Evolutionary conservation across 53 echinoderm and acorn worm species (phyloP).

Genomic region (Paracentrotus lividus): DNA sequence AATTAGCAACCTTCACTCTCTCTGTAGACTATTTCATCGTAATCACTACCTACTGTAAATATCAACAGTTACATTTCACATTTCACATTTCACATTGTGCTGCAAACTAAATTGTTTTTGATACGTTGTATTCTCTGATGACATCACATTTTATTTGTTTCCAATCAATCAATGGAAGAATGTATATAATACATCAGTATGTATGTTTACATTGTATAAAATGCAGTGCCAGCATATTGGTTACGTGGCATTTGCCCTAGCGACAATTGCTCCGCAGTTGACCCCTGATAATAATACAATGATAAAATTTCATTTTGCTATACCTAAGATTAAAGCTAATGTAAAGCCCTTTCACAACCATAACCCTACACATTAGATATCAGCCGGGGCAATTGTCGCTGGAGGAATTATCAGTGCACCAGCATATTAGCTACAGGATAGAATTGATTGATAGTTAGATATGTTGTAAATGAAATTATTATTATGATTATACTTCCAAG

Average conservation of each 20-base stretch:
- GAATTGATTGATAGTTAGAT: no score
- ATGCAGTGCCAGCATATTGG: not conserved
- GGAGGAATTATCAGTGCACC: no score
- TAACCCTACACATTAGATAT: no score
- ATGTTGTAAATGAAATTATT: no score
- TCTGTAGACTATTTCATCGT: not conserved
- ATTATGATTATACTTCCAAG: no score
- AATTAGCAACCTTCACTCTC: no score
- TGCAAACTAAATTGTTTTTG: not conserved
- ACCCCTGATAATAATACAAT: not conserved
- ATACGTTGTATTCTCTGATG: not conserved
- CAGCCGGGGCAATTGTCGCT: no score
- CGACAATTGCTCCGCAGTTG: no score
- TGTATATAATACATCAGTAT: not conserved
- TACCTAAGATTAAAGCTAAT: no score
- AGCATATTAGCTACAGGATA: no score
- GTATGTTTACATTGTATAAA: not conserved
- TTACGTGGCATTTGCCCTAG: no score
- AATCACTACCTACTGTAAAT: not conserved
- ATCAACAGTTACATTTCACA: not conserved
- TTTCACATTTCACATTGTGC: constrained; percentile 12
- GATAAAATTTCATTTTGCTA: not conserved
- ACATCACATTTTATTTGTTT: not conserved
- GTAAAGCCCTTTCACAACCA: no score
- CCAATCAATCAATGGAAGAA: not conserved